Evolutionary conservation across 1,140 invertebrate genomes (phyloP).

Genomic region (Drosophila melanogaster): Release_6_plus_ISO1_MT NC_004354.4:1122001-1122500

Average conservation of each 20-base stretch:
- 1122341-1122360: conserved; percentile 40
- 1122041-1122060: conserved; percentile 15
- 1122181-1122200: no score
- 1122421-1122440: not conserved
- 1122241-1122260: not conserved
- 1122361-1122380: conserved; percentile 6
- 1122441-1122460: not conserved
- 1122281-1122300: not conserved
- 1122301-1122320: conserved; percentile 1
- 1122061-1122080: conserved; percentile 31
- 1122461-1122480: conserved; percentile 20
- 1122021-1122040: conserved; percentile 2
- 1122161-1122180: not conserved
- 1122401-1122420: conserved; percentile 17
- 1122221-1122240: conserved; percentile 6
- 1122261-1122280: not conserved
- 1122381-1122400: conserved; percentile 7
- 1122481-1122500: conserved; percentile 51
- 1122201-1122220: conserved; percentile 9
- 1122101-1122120: not conserved
- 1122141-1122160: conserved; percentile 21
- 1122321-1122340: conserved; percentile 40
- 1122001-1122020: conserved; percentile 39
- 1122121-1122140: conserved; percentile 16
- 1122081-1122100: conserved; percentile 33